Conservation (phyloP, 2,797 vertebrate genomes). For the Megaceryle alcyon region DNA sequence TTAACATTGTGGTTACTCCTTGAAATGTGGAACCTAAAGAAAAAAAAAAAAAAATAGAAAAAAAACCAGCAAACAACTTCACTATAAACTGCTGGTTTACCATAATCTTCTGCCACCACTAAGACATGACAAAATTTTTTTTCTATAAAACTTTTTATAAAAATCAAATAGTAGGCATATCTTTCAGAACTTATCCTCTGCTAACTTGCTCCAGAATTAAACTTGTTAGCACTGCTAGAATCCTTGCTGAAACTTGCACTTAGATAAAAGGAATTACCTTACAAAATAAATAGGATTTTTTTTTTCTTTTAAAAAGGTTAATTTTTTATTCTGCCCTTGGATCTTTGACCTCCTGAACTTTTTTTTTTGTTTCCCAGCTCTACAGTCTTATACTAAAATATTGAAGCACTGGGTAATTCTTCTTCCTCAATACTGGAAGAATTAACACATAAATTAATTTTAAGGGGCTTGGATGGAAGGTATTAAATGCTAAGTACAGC, state of each 20-base stretch:
- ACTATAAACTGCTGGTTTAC: background rate
- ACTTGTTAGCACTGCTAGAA: background rate
- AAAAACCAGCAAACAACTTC: background rate
- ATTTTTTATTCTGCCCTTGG: background rate
- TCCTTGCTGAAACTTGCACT: background rate
- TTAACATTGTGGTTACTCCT: background rate
- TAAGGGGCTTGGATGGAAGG: background rate
- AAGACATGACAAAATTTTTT: accelerated
- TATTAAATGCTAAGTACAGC: background rate
- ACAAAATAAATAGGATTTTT: background rate
- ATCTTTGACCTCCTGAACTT: background rate
- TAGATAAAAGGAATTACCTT: background rate
- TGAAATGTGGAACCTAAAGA: background rate
- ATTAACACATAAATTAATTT: background rate
- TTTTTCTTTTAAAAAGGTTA: background rate
- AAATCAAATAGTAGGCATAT: background rate
- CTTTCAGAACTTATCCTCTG: background rate
- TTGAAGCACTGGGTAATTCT: background rate
- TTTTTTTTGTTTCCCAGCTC: background rate
- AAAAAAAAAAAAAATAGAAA: background rate
- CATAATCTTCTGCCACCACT: accelerated
- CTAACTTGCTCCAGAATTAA: background rate
- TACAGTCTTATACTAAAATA: background rate
- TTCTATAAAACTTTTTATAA: background rate
- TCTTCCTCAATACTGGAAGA: background rate